A percentile compares a stretch with the other conserved stretches of the same genome.
phyloP scores from a whole-genome alignment of 1,140 invertebrate species.

The Proctacanthus coquilletti region DNA sequence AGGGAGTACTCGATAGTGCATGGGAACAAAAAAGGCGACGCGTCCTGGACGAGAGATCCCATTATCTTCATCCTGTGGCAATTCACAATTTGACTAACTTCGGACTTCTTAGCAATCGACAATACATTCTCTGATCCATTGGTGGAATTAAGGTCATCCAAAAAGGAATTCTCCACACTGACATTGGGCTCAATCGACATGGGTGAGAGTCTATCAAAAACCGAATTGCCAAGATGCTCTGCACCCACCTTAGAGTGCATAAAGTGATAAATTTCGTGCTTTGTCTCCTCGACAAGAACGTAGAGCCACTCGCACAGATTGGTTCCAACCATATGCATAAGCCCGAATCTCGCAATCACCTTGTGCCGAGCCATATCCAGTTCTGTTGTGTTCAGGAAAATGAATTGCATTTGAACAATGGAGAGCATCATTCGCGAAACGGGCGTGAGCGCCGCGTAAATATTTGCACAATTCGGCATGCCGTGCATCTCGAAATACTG shows the following conservation, averaged over 20 bases:
- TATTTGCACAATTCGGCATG: constrained; percentile 50
- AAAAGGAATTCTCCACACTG: no score
- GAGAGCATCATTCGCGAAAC: constrained; percentile 75
- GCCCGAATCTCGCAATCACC: constrained; percentile 71
- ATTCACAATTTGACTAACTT: constrained; percentile 2
- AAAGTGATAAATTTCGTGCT: constrained; percentile 50
- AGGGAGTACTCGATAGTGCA: constrained; percentile 79
- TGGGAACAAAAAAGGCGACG: constrained; percentile 74
- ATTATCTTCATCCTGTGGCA: constrained; percentile 39
- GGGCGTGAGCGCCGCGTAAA: constrained; percentile 59
- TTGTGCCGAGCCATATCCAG: constrained; percentile 78
- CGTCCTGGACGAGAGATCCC: constrained; percentile 58
- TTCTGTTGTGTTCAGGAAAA: constrained; percentile 38
- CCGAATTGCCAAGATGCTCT: constrained; percentile 17
- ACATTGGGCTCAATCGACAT: background rate
- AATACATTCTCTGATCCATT: no score
- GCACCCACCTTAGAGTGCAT: constrained; percentile 13
- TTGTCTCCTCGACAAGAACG: constrained; percentile 67
- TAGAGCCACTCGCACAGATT: constrained; percentile 87
- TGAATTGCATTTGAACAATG: constrained; percentile 87
- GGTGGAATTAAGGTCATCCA: no score
- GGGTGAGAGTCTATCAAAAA: no score
- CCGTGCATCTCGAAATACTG: constrained; percentile 67
- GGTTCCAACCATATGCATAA: constrained; percentile 86
- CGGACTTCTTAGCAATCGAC: background rate